These are phyloP conservation scores for Rosalia funebris DNA, from an alignment of 2,888 invertebrate species.

Conservation along the genomic window DNA sequence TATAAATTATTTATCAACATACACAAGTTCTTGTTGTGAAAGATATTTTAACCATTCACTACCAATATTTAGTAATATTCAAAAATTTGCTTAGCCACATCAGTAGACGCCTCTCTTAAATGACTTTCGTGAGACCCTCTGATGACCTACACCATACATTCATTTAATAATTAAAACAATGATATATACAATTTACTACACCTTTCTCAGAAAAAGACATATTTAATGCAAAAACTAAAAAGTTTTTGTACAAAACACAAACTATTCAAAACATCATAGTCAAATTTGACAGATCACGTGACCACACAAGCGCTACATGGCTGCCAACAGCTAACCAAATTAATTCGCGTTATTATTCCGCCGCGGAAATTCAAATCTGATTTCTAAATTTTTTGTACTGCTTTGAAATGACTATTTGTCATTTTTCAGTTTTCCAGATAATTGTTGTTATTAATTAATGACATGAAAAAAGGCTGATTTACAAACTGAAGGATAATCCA, in stretches of 20 bases:
- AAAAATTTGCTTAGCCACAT: conserved; percentile 40
- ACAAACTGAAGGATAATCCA: background rate
- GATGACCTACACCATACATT: conserved; percentile 2
- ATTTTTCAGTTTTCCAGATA: background rate
- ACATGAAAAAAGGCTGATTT: background rate
- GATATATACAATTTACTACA: conserved; percentile 29
- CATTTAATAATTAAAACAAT: conserved; percentile 7
- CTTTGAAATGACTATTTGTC: conserved; percentile 11
- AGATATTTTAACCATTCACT: conserved; percentile 22
- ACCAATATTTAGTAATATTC: conserved; percentile 33
- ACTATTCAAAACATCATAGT: conserved; percentile 59
- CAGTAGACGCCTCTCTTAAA: conserved; percentile 48
- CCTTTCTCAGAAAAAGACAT: conserved; percentile 55
- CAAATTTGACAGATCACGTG: conserved; percentile 56
- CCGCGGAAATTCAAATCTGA: conserved; percentile 38
- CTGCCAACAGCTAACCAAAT: conserved; percentile 33
- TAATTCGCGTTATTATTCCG: conserved; percentile 6
- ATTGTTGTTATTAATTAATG: background rate
- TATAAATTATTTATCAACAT: background rate
- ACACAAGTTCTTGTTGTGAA: background rate
- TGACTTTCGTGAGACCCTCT: conserved; percentile 1
- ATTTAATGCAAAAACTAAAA: conserved; percentile 37
- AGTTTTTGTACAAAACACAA: conserved; percentile 47
- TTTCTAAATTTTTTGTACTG: too few species aligned
- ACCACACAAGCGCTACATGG: conserved; percentile 43